Evolutionary conservation across 2,113 vertebrate genomes (phyloP), one percentile per base, ranked within the genome.

Genomic region (Chaetodon trifascialis): DNA sequence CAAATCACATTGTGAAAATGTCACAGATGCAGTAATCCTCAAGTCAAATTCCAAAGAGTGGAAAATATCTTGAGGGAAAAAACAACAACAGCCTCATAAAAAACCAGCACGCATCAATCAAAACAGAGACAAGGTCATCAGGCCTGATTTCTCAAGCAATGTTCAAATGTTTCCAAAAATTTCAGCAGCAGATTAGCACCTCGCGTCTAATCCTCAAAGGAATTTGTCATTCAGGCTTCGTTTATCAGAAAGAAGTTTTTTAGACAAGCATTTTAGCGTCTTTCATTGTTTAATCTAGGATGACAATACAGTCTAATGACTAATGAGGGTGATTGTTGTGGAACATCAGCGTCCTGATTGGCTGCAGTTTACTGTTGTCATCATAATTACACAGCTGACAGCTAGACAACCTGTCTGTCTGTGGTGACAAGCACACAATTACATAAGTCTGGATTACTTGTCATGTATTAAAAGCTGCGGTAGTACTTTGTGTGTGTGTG

Each of bases 361-460:
- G 77, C 80, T 47, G 23, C 75, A 70, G 76, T 86, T 83, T 73
- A 64, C 63, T 63, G 77, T 64, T 76, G 71, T 76, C 80, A 62
- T 86, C 77, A 30, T 63, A 82, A 84, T 73, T 80, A 73, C 63
- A 71, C 79, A 83, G 51, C 78, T 83, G 82, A 90, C 80, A 81
- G 87, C 65, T 51, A 47, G 69, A 90, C 79, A 66, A 67, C 68
- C 73, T 69, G 73, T 56, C 79, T 87, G 79, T 86, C 49, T 79
- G 69, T 47, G 36, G 30, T 84, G 84, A 85, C 64, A 11, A 75
- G 75, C 55, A 25, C 68, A 82, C 84, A 83, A 83, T 89, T 83
- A 82, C 88, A 82, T 75, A 90, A 90, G 47, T 86, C 70, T 1
- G 1, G 65, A 87, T 90, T 74, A 89, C 62, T 84, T 86, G 75